Evolutionary conservation across 1,140 invertebrate genomes (phyloP).

Genomic region (Nasonia vitripennis): DNA sequence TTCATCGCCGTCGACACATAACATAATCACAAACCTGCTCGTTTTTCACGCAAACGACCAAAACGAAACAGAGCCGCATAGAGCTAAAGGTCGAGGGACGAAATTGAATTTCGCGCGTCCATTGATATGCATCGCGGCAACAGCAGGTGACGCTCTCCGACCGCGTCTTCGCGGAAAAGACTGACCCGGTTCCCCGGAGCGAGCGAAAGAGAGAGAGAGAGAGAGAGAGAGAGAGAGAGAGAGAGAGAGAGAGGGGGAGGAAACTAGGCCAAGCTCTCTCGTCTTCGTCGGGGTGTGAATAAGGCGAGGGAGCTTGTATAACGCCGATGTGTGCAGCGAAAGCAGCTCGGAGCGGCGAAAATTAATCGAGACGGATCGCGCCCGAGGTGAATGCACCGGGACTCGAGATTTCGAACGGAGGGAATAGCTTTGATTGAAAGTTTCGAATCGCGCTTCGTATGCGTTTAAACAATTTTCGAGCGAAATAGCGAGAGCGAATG

Average conservation of each 20-base stretch:
- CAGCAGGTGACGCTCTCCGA: background rate
- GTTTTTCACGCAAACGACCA: background rate
- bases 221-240: no score
- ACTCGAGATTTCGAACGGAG: background rate
- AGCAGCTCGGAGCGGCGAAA: background rate
- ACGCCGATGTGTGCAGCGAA: background rate
- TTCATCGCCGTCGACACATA: no score
- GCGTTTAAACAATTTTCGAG: no score
- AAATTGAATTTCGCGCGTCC: background rate
- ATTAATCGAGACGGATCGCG: background rate
- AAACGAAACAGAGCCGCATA: background rate
- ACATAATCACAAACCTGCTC: no score
- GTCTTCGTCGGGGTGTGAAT: slow-evolving; percentile 3
- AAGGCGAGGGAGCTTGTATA: background rate
- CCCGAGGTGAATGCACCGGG: background rate
- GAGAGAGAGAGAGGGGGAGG: no score
- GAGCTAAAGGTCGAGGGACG: no score
- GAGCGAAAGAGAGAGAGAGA: no score
- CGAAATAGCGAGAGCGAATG: no score
- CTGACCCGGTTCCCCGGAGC: slow-evolving; percentile 7
- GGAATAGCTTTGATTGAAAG: no score
- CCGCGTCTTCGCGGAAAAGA: slow-evolving; percentile 27
- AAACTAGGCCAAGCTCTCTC: background rate
- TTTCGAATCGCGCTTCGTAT: no score
- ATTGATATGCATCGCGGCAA: slow-evolving; percentile 18